Evolutionary conservation across 2,113 vertebrate species (phyloP).

Genomic region (Opisthocomus hoazin): DNA sequence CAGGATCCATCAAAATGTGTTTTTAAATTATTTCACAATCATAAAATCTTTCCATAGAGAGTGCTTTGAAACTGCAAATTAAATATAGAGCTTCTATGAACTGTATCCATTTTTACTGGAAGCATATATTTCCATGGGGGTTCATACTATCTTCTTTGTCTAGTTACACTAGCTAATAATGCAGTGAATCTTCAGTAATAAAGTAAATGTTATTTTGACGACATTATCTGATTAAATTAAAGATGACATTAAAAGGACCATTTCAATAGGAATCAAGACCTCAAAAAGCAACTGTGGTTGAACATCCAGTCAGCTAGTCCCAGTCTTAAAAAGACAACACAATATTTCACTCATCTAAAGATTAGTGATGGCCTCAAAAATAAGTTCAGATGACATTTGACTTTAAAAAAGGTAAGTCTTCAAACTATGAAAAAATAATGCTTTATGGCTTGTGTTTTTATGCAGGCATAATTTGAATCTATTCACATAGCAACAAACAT

Average conservation of each 20-base stretch:
- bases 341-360: slow-evolving; percentile 9
- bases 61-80: slow-evolving; percentile 77
- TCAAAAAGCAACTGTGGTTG: slow-evolving; percentile 52
- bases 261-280: slow-evolving; percentile 66
- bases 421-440: not conserved
- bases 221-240: slow-evolving; percentile 77
- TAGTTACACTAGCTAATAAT: slow-evolving; percentile 76
- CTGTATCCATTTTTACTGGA: slow-evolving; percentile 75
- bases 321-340: slow-evolving; percentile 9
- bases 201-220: slow-evolving; percentile 77
- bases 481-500: not conserved
- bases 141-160: slow-evolving; percentile 67
- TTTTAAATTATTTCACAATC: slow-evolving; percentile 76
- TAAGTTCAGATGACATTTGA: not conserved
- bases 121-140: slow-evolving; percentile 74
- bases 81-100: slow-evolving; percentile 75
- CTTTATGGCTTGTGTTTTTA: not conserved
- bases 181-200: slow-evolving; percentile 79
- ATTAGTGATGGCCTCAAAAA: slow-evolving; percentile 30
- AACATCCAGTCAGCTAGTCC: slow-evolving; percentile 34
- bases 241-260: slow-evolving; percentile 73
- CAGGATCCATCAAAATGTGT: slow-evolving; percentile 52
- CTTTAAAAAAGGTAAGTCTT: not conserved
- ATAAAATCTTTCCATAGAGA: slow-evolving; percentile 73
- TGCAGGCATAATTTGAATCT: not conserved